These are phyloP conservation scores for Ursus arctos DNA, from an alignment of 2,113 vertebrate genomes.

Conservation along the genomic window DNA sequence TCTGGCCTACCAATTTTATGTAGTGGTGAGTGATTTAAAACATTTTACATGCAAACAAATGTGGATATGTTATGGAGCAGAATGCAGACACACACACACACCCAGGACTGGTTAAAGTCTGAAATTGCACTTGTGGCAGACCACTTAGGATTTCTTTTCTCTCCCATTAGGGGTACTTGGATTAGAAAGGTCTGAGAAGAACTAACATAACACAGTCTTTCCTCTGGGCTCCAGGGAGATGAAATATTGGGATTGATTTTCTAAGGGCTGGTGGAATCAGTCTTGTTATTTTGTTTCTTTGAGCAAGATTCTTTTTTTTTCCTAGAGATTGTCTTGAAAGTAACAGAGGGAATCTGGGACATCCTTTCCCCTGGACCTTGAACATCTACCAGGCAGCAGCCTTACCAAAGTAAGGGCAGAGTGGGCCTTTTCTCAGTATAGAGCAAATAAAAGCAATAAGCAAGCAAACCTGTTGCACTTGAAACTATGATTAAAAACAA, in stretches of 20 bases:
- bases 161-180: neutral
- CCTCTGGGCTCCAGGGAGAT: slow-evolving; percentile 34
- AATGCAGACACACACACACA: neutral
- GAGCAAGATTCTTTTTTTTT: neutral
- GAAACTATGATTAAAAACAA: slow-evolving; percentile 1
- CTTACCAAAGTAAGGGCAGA: neutral
- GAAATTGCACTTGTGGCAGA: neutral
- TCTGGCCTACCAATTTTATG: neutral
- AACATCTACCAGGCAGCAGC: neutral
- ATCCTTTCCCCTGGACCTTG: neutral
- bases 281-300: slow-evolving; percentile 5
- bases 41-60: slow-evolving; percentile 11
- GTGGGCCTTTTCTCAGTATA: neutral
- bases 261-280: neutral
- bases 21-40: neutral
- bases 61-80: neutral
- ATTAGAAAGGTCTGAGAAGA: neutral
- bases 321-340: neutral
- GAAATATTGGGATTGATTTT: neutral
- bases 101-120: neutral
- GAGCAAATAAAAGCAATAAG: slow-evolving; percentile 38
- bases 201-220: neutral
- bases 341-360: neutral
- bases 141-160: slow-evolving; percentile 39
- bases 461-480: neutral